Evolutionary conservation across 1,140 invertebrate species (phyloP).

Genomic region (Ruditapes philippinarum): DNA sequence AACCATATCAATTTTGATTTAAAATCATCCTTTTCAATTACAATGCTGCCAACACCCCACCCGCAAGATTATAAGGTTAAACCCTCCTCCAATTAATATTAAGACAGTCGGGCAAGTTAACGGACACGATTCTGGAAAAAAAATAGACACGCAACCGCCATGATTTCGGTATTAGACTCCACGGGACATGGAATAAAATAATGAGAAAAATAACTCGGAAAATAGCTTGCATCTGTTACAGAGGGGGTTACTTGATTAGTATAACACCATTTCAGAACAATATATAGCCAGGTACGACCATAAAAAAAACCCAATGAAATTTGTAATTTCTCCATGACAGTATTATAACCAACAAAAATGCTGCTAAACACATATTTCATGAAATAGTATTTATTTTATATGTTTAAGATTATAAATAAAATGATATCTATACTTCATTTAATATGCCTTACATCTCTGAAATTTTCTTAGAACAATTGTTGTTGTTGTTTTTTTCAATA

Average conservation of each 20-base stretch:
- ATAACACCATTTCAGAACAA: constrained; percentile 8
- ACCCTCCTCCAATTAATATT: background rate
- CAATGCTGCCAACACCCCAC: background rate
- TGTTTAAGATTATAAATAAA: too few relatives aligned
- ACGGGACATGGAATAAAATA: constrained; percentile 17
- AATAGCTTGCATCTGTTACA: constrained; percentile 3
- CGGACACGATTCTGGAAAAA: background rate
- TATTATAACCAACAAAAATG: background rate
- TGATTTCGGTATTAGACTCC: background rate
- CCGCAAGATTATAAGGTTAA: constrained; percentile 16
- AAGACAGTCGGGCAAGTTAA: background rate
- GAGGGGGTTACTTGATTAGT: constrained; percentile 23
- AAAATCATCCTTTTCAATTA: constrained; percentile 18
- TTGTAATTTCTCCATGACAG: background rate
- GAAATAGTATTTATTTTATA: too few relatives aligned
- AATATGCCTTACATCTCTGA: too few relatives aligned
- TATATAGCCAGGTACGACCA: background rate
- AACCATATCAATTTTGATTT: background rate
- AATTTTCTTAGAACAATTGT: too few relatives aligned
- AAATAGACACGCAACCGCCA: background rate
- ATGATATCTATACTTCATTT: too few relatives aligned
- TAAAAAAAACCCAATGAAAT: background rate
- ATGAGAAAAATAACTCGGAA: constrained; percentile 23
- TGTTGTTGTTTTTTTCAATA: too few relatives aligned
- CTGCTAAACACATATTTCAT: background rate